phyloP scores from a whole-genome alignment of 92 coral and sea anemone species.

The Metridium senile region DNA sequence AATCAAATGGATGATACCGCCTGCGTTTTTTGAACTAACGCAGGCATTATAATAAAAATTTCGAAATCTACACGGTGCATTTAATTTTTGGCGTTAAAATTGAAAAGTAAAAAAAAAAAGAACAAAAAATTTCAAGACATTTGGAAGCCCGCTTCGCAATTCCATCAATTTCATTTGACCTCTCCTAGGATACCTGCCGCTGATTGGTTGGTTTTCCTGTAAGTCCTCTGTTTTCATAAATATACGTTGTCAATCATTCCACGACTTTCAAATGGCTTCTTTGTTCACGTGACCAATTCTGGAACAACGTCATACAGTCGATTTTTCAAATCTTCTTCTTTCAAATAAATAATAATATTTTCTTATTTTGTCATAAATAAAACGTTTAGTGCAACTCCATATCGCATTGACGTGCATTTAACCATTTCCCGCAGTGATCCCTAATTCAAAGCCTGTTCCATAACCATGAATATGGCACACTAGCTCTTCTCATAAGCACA shows the following conservation, averaged over 20 bases:
- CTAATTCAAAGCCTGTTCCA: constrained; percentile 5
- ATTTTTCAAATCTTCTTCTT: constrained; percentile 3
- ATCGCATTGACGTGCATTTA: constrained; percentile 9
- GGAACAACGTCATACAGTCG: neutral
- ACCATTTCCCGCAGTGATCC: constrained; percentile 7
- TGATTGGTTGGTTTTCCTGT: neutral
- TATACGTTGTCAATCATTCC: neutral
- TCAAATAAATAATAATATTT: constrained; percentile 17
- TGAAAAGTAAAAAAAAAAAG: neutral
- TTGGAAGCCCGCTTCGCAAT: constrained; percentile 27
- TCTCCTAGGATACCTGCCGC: constrained; percentile 16
- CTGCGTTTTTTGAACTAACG: neutral
- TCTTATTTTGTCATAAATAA: constrained; percentile 14
- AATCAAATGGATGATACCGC: constrained; percentile 1
- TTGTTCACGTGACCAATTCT: neutral
- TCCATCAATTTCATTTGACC: constrained; percentile 7
- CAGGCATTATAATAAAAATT: neutral
- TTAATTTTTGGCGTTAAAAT: constrained; percentile 7
- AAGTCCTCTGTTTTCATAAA: constrained; percentile 1
- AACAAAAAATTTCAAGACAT: neutral
- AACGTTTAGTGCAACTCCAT: constrained; percentile 6
- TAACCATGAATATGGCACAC: neutral
- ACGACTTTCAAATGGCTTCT: constrained; percentile 14
- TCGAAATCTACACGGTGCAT: constrained; percentile 14
- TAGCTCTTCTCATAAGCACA: neutral